Percentiles rank a stretch among this genome's conserved stretches.
phyloP scores from a whole-genome alignment of 2,888 invertebrate genomes.

The Acrobasis consociella region DNA sequence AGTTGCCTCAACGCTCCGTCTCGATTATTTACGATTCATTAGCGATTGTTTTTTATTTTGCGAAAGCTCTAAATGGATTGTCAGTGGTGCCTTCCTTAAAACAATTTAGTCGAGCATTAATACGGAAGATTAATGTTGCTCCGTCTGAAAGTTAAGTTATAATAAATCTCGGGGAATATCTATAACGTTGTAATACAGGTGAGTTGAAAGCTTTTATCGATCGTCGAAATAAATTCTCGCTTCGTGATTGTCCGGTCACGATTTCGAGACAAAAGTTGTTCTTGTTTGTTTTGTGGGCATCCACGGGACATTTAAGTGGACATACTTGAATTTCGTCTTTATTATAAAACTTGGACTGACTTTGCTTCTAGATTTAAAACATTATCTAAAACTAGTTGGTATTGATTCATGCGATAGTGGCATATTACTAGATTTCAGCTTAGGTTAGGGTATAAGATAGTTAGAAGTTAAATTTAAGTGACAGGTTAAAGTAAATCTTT shows the following conservation, averaged over 20 bases:
- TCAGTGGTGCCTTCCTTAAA: conserved; percentile 54
- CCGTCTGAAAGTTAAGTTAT: conserved; percentile 54
- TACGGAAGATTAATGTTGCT: conserved; percentile 59
- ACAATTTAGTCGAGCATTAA: conserved; percentile 61
- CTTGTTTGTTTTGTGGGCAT: conserved; percentile 40
- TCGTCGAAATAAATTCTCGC: conserved; percentile 56
- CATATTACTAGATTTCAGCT: too few relatives aligned
- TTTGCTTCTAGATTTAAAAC: too few relatives aligned
- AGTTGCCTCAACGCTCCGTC: conserved; percentile 49
- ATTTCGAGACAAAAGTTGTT: conserved; percentile 45
- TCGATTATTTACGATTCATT: conserved; percentile 64
- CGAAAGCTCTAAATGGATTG: conserved; percentile 61
- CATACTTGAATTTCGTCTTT: too few relatives aligned
- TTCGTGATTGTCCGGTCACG: conserved; percentile 61
- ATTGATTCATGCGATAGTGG: too few relatives aligned
- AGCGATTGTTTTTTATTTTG: conserved; percentile 58
- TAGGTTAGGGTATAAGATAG: too few relatives aligned
- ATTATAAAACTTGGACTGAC: too few relatives aligned
- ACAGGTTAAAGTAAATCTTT: too few relatives aligned
- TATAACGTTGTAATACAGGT: conserved; percentile 42
- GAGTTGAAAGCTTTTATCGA: conserved; percentile 54
- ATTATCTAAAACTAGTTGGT: too few relatives aligned
- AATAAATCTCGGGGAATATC: conserved; percentile 56
- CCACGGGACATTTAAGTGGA: conserved; percentile 3
- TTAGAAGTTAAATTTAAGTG: too few relatives aligned